Percentiles rank a stretch among this genome's conserved stretches.
phyloP scores from a whole-genome alignment of 2,888 invertebrate species.

The Thecocarcelia acutangulata region DNA sequence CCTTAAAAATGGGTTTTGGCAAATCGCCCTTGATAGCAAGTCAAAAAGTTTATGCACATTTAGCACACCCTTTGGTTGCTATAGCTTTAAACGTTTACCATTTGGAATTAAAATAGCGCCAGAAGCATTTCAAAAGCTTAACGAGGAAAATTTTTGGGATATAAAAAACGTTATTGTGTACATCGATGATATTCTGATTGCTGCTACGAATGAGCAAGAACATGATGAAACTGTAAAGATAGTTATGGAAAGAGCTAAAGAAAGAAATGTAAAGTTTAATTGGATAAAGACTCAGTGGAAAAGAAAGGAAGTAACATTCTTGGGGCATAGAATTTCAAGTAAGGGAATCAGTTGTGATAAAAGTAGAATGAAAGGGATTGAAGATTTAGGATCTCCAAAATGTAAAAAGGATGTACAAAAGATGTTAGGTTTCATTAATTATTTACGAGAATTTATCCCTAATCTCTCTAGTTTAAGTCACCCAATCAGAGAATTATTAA shows the following conservation, averaged over 20 bases:
- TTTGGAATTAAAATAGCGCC: too few species aligned
- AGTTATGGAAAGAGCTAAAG: background rate
- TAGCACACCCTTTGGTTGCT: too few species aligned
- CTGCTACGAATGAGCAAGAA: background rate
- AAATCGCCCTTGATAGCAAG: too few species aligned
- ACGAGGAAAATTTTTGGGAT: background rate
- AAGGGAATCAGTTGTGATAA: conserved; percentile 47
- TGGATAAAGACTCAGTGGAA: conserved; percentile 11
- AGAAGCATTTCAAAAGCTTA: too few species aligned
- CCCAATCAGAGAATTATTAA: conserved; percentile 63
- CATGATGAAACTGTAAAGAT: background rate
- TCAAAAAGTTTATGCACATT: too few species aligned
- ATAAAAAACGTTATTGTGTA: conserved; percentile 32
- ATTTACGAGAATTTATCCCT: background rate
- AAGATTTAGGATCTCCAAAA: background rate
- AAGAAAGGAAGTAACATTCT: background rate
- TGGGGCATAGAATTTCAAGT: conserved; percentile 46
- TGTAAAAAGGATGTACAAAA: background rate
- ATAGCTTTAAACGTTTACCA: too few species aligned
- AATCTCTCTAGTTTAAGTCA: conserved; percentile 59
- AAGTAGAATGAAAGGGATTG: background rate
- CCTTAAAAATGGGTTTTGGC: too few species aligned
- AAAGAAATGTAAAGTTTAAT: conserved; percentile 28
- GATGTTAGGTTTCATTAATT: background rate
- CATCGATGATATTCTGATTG: conserved; percentile 49